Evolutionary conservation across 2,797 vertebrate species (phyloP).

Genomic region (Borostomias antarcticus): DNA sequence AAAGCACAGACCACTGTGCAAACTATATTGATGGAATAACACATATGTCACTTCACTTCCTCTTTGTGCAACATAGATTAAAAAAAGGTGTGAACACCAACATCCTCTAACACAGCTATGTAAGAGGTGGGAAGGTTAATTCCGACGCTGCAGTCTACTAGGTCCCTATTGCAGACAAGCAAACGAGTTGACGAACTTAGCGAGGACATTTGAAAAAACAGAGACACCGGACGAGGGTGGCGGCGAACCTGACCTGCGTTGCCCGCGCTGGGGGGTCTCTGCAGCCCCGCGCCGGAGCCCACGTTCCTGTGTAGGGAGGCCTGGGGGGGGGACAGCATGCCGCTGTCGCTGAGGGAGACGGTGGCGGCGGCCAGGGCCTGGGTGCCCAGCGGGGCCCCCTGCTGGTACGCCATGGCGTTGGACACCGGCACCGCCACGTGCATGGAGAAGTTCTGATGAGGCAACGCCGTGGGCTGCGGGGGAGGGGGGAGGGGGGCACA

Average conservation of each 20-base stretch:
- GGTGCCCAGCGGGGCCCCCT: constrained; percentile 87
- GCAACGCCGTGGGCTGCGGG: constrained; percentile 88
- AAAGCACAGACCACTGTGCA: not conserved
- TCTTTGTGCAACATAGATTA: too few species aligned
- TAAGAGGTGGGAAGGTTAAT: not conserved
- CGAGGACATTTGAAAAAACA: not conserved
- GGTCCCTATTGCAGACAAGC: too few species aligned
- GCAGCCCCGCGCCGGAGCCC: constrained; percentile 85
- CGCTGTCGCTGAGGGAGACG: constrained; percentile 87
- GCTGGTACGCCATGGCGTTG: constrained; percentile 91
- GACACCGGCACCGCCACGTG: constrained; percentile 97
- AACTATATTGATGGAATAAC: not conserved
- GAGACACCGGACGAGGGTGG: not conserved
- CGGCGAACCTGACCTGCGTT: constrained; percentile 82
- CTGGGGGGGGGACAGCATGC: constrained; percentile 94
- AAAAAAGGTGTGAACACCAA: too few species aligned
- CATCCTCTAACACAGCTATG: not conserved
- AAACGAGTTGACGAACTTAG: too few species aligned
- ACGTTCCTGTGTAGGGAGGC: constrained; percentile 90
- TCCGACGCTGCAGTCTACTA: too few species aligned
- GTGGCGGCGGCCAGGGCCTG: constrained; percentile 86
- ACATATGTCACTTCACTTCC: not conserved
- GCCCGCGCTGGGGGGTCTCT: constrained; percentile 91
- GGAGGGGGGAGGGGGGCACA: constrained; percentile 53
- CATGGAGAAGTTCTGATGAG: constrained; percentile 98